Conservation (phyloP, 2,113 vertebrate genomes). For the Cnemophilus loriae region DNA sequence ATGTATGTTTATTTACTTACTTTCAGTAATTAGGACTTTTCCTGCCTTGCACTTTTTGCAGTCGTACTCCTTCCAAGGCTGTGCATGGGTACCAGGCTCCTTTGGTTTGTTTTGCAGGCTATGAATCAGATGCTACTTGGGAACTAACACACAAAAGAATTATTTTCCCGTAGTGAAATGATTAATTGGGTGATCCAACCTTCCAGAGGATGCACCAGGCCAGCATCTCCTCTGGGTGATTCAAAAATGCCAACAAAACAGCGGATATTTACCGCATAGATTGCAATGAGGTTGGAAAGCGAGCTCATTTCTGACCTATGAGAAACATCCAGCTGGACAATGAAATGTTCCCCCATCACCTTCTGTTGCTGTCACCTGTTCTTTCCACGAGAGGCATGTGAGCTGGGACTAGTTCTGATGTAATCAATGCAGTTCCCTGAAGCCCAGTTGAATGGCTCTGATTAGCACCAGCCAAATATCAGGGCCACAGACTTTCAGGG, state of each 20-base stretch:
- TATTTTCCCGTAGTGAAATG: not conserved
- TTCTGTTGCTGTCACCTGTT: not conserved
- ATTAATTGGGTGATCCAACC: not conserved
- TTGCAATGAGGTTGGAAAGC: not conserved
- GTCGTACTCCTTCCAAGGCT: not conserved
- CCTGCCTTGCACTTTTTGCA: not conserved
- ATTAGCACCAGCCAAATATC: conserved; percentile 28
- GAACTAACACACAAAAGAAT: not conserved
- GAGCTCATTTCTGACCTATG: not conserved
- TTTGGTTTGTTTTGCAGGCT: not conserved
- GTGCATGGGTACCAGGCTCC: not conserved
- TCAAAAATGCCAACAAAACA: not conserved
- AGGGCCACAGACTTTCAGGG: not conserved
- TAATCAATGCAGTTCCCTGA: not conserved
- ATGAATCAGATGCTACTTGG: not conserved
- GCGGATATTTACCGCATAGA: not conserved
- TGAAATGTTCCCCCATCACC: not conserved
- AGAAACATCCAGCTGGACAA: not conserved
- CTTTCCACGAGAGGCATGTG: not conserved
- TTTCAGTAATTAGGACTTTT: not conserved
- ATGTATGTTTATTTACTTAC: not conserved
- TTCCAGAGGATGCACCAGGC: not conserved
- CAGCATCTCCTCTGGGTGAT: not conserved
- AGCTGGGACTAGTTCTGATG: not conserved
- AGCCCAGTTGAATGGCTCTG: not conserved